These are phyloP conservation scores for Misgurnus anguillicaudatus DNA, from an alignment of 2,113 vertebrate genomes.

Conservation along the genomic window DNA sequence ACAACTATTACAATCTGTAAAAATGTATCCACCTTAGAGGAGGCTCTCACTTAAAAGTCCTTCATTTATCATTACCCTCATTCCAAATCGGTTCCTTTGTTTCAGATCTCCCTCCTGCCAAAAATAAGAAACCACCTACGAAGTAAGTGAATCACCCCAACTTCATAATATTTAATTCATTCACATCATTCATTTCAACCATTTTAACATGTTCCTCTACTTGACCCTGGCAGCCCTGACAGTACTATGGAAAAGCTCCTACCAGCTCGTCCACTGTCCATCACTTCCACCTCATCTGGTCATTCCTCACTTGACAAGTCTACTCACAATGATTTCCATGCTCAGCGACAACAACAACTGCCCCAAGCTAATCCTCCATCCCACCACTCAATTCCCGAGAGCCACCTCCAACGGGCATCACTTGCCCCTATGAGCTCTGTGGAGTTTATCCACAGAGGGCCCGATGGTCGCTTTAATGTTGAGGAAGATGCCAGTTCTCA, in stretches of 20 bases:
- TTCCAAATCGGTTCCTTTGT: conserved; percentile 13
- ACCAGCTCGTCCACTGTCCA: conserved; percentile 67
- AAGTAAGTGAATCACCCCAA: conserved; percentile 70
- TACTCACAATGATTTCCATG: conserved; percentile 49
- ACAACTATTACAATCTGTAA: background rate
- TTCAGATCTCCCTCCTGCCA: conserved; percentile 68
- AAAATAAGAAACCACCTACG: conserved; percentile 66
- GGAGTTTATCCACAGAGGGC: conserved; percentile 85
- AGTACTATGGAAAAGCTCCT: conserved; percentile 87
- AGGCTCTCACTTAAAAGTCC: background rate
- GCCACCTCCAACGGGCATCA: conserved; percentile 55
- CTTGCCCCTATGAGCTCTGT: conserved; percentile 68
- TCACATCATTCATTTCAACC: background rate
- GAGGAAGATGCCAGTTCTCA: conserved; percentile 54
- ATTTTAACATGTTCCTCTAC: background rate
- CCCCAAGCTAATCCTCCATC: conserved; percentile 42
- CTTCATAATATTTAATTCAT: conserved; percentile 33
- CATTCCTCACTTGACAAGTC: conserved; percentile 59
- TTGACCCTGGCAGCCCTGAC: conserved; percentile 79
- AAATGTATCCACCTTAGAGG: background rate
- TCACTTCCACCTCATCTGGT: conserved; percentile 66
- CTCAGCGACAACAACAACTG: conserved; percentile 48
- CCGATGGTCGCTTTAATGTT: conserved; percentile 85
- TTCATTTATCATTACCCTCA: conserved; percentile 10
- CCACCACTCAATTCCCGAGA: conserved; percentile 60